Conservation (phyloP, 2,888 invertebrate genomes). For the Nymphalis urticae region DNA sequence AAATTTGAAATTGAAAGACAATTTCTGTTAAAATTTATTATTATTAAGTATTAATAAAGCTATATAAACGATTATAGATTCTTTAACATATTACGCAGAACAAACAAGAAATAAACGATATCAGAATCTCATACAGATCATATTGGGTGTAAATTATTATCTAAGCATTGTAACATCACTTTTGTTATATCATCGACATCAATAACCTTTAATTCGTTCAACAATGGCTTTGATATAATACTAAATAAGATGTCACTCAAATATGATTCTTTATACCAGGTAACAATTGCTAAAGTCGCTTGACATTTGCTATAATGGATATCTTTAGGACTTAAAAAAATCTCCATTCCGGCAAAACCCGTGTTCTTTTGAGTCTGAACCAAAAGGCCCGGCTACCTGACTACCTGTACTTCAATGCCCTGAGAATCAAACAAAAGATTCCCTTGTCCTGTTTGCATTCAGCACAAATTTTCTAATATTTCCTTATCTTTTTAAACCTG, state of each 20-base stretch:
- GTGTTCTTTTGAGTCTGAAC: conserved; percentile 27
- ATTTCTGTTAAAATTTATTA: too few species aligned
- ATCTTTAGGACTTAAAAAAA: conserved; percentile 30
- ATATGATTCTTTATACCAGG: neutral
- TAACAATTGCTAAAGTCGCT: conserved; percentile 9
- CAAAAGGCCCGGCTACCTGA: conserved; percentile 37
- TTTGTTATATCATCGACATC: conserved; percentile 25
- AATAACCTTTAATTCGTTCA: conserved; percentile 27
- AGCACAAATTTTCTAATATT: conserved; percentile 31
- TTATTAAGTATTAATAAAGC: too few species aligned
- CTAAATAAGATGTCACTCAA: neutral
- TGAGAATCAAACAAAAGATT: conserved; percentile 40
- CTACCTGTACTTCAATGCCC: conserved; percentile 38
- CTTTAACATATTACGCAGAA: neutral
- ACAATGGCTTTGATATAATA: conserved; percentile 13
- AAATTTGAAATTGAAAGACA: too few species aligned
- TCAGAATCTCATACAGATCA: conserved; percentile 9
- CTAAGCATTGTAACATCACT: conserved; percentile 16
- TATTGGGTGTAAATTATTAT: conserved; percentile 16
- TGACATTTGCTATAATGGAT: neutral
- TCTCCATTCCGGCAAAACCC: conserved; percentile 36
- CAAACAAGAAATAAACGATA: neutral
- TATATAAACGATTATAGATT: too few species aligned
- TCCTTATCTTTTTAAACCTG: conserved; percentile 30
- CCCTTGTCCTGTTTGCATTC: conserved; percentile 41